Percentiles rank a stretch among this genome's conserved stretches.
Evolutionary conservation across 2,113 vertebrate species (phyloP).

Genomic region (Dicrurus megarhynchus): DNA sequence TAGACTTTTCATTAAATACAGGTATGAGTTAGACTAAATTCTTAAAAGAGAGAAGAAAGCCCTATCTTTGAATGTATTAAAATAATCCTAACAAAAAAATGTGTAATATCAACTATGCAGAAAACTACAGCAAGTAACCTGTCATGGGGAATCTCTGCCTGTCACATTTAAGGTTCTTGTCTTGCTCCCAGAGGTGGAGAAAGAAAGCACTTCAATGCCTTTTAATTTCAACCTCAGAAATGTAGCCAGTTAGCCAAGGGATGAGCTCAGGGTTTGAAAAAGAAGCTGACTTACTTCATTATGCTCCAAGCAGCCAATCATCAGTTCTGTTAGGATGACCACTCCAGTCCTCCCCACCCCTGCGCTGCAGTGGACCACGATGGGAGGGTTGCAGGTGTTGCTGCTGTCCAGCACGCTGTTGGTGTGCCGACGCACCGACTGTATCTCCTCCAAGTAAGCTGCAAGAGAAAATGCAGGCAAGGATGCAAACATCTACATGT

Average conservation of each 20-base stretch:
- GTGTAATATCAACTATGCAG: not conserved
- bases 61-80: not conserved
- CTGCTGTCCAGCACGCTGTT: conserved; percentile 90
- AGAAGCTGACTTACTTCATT: conserved; percentile 80
- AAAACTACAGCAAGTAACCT: not conserved
- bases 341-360: conserved; percentile 91
- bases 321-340: conserved; percentile 91
- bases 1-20: not conserved
- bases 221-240: not conserved
- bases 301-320: conserved; percentile 93
- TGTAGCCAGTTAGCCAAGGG: not conserved
- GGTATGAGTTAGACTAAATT: not conserved
- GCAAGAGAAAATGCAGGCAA: not conserved
- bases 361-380: conserved; percentile 91
- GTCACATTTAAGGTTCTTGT: not conserved
- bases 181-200: not conserved
- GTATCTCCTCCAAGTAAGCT: conserved; percentile 95
- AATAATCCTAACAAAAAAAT: not conserved
- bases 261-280: not conserved
- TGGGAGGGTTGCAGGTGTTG: conserved; percentile 83
- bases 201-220: not conserved
- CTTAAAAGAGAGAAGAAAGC: not conserved
- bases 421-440: conserved; percentile 91
- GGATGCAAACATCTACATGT: not conserved
- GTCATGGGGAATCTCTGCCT: not conserved